Base-by-base conservation (phyloP, 2,888 invertebrate species). In the Lasioglossum oenotherae region DNA sequence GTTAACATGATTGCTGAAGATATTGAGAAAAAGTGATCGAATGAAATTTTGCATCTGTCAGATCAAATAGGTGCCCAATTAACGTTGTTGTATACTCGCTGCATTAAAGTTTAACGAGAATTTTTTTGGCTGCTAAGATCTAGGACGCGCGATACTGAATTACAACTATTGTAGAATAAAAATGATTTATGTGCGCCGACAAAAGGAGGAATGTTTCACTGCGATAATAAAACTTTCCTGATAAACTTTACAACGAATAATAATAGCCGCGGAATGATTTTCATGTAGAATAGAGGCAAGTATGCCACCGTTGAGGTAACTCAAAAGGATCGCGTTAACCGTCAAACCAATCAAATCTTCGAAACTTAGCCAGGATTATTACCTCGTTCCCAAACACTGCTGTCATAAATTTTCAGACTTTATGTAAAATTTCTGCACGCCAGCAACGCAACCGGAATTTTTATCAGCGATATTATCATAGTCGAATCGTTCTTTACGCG, bases 401-500 rank as follows among this genome's bases (percentile, higher is more conserved):
- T 27, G 41, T 60, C 67, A 81, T 81, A 86, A 81, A 72, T n/a
- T 78, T 49, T 73, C 35, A 2, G 44, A 74, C 74, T 86, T 85
- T 82, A 82, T 57, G 74, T 19, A 77, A 78, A 77, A 38, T 79
- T 79, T 77, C 53, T 74, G 49, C 60, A 49, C 64, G 31, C 12
- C 16, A 49, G 75, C 57, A 71, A 79, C 74, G 86, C 80, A 76
- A 41, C 16, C 53, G 41, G 81, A 86, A 86, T 85, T 86, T 86
- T 82, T 81, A 84, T n/a, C 74, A 80, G 57, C 46, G n/a, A 46
- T 46, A 81, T 86, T 86, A 85, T 79, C 79, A 82, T 85, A 76
- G 57, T 16, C 38, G 27, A 64, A 49, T 46, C 67, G 75, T 78
- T 75, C 60, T 67, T 49, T 75, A 75, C 72, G 64, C 53, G 60